Base-by-base conservation (phyloP, 1,140 invertebrate genomes). In the Anoplolepis gracilipes region DNA sequence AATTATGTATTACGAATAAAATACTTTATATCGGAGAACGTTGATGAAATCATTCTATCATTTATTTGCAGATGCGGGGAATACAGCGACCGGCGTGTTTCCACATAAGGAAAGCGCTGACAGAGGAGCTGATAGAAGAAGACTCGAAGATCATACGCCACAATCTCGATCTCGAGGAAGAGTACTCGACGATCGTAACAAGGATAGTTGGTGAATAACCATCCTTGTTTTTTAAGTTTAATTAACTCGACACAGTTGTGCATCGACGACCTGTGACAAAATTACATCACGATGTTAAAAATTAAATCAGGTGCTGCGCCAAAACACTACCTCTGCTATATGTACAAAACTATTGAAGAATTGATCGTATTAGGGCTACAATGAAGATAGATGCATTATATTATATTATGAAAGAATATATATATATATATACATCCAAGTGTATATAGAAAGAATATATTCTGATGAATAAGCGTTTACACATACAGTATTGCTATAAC, bases 301-400 rank as follows among this genome's bases (percentile, higher is more conserved):
- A 49, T 49, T 85, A 88, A 87, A 82, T 64, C 84, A 82, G 91
- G 92, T 93, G 92, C 92, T 93, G 90, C 86, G 88, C 91, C 91
- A 89, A 93, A 92, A 92, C 87, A 92, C 93, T 94, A 94, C 93
- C 93, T 94, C 94, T 90, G 85, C 77, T 91, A 92, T 67, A 90
- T 94, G 93, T 94, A 94, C 93, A 94, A 94, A 94, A 75, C 78
- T 64, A 91, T 85, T 36, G 62, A 79, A 92, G 91, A 92, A 93
- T 92, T 91, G 77, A 91, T 85, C 73, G 90, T 90, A 87, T 91
- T 92, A 92, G 88, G 88, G 88, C 92, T 89, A 90, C 93, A 88
- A 91, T 92, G 90, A 89, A 90, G 81, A 85, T 82, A 82, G 59
- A 85, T 69, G 46, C 72, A 84, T 69, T 49, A 49, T 49, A 49